These are phyloP conservation scores for Mesorhabditis spiculigera DNA, from an alignment of 2,888 invertebrate genomes.

Conservation along the genomic window DNA sequence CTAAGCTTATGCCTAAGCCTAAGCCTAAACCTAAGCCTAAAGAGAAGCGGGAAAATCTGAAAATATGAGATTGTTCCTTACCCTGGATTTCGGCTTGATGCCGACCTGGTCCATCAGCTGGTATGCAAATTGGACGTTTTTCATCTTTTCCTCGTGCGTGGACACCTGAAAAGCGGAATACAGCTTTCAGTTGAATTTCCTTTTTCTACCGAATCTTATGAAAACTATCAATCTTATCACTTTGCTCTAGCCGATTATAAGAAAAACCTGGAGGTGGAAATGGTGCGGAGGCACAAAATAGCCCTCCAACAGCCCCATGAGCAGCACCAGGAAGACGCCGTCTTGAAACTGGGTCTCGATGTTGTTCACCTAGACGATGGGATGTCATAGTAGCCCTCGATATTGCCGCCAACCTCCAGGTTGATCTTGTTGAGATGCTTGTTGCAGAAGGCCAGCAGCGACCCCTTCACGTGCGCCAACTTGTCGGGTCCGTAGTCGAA, in stretches of 20 bases:
- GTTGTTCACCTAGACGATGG: constrained; percentile 66
- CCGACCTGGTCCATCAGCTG: constrained; percentile 77
- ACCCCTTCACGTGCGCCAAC: constrained; percentile 89
- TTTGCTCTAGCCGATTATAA: background rate
- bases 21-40: too few relatives aligned
- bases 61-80: constrained; percentile 4
- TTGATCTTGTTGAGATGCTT: constrained; percentile 94
- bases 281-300: constrained; percentile 94
- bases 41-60: too few relatives aligned
- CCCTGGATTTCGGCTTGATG: constrained; percentile 51
- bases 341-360: constrained; percentile 87
- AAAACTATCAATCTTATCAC: background rate
- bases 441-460: constrained; percentile 94
- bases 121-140: constrained; percentile 93
- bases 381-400: background rate
- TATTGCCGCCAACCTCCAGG: constrained; percentile 71
- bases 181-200: background rate
- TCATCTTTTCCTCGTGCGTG: constrained; percentile 68
- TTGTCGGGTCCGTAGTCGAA: constrained; percentile 99
- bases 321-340: constrained; percentile 87
- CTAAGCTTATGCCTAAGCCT: too few relatives aligned
- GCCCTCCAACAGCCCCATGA: constrained; percentile 92
- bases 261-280: constrained; percentile 74
- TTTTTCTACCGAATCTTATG: background rate
- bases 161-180: constrained; percentile 20